Percentiles rank a stretch among this genome's conserved stretches.
Conservation (phyloP, 2,113 vertebrate genomes). For the Dicerorhinus sumatrensis region DNA sequence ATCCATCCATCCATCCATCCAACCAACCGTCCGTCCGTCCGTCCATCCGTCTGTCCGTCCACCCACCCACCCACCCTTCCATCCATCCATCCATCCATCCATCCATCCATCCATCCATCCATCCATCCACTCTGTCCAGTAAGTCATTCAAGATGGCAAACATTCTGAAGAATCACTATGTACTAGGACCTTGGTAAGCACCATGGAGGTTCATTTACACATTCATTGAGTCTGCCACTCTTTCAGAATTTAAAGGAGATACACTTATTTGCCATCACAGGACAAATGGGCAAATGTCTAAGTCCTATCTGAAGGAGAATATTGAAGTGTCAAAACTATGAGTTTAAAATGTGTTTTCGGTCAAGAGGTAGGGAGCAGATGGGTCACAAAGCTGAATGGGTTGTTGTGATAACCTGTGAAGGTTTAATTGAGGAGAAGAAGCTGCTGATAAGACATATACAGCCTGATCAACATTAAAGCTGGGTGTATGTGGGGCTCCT, state of each 20-base stretch:
- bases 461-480: not conserved
- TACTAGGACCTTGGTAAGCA: not conserved
- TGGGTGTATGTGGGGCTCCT: not conserved
- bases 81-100: not conserved
- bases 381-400: not conserved
- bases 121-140: not conserved
- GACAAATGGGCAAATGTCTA: not conserved
- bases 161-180: not conserved
- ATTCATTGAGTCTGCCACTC: not conserved
- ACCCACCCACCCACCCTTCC: not conserved
- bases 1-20: not conserved
- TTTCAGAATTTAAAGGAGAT: slow-evolving; percentile 7
- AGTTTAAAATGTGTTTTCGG: not conserved
- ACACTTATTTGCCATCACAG: not conserved
- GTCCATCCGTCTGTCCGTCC: not conserved
- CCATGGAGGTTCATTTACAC: not conserved
- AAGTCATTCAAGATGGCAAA: not conserved
- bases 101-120: not conserved
- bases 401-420: not conserved
- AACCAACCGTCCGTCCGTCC: not conserved
- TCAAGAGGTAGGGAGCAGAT: not conserved
- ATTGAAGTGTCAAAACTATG: not conserved
- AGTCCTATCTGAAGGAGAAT: not conserved
- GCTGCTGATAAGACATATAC: not conserved
- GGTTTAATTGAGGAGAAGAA: not conserved